Conservation (phyloP, 2,888 invertebrate genomes). For the Kuschelorhynchus macadamiae region DNA sequence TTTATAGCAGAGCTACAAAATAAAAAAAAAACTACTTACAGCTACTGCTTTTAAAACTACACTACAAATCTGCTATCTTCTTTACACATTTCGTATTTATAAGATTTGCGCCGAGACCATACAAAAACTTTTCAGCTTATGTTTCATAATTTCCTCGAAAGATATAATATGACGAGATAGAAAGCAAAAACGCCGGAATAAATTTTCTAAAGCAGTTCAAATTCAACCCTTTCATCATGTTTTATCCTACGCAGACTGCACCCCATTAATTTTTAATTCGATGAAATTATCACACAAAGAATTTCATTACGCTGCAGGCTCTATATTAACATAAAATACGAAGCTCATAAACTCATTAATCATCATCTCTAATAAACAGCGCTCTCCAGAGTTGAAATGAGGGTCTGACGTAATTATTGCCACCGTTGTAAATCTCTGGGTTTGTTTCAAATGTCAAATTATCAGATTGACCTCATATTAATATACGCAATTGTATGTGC, state of each 20-base stretch:
- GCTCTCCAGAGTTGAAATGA: constrained; percentile 22
- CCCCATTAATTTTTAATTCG: constrained; percentile 31
- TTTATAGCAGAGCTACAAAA: no score
- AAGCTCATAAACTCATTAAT: constrained; percentile 32
- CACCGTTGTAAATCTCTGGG: constrained; percentile 22
- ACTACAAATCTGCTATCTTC: no score
- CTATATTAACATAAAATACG: constrained; percentile 26
- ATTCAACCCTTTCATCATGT: constrained; percentile 7
- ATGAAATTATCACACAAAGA: constrained; percentile 29
- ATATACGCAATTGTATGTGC: no score
- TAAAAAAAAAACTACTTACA: no score
- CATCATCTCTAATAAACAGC: constrained; percentile 30
- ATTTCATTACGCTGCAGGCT: constrained; percentile 32
- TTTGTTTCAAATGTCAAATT: constrained; percentile 30
- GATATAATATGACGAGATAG: no score
- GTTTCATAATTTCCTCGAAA: no score
- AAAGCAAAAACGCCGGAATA: no score
- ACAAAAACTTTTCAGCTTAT: no score
- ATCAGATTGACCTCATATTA: constrained; percentile 12
- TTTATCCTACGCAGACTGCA: constrained; percentile 19
- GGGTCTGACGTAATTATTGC: constrained; percentile 40
- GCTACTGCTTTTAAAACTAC: no score
- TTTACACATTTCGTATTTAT: no score
- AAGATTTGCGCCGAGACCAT: no score
- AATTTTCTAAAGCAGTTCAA: no score